A percentile compares a stretch with the other conserved stretches of the same genome.
Evolutionary conservation across 2,888 invertebrate genomes (phyloP).

Genomic region (Drosophila tripunctata): DNA sequence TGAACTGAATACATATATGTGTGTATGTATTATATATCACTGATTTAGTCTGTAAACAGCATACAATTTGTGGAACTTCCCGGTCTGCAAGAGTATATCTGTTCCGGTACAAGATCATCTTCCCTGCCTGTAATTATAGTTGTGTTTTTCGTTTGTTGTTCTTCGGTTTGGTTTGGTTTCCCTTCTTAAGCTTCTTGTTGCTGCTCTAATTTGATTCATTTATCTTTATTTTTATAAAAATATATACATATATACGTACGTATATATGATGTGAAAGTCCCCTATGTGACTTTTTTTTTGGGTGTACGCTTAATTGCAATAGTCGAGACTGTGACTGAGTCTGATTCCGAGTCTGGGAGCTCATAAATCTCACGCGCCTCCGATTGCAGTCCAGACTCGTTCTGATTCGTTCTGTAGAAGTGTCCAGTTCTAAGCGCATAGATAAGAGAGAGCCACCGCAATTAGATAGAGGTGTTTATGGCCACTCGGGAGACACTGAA

Average conservation of each 20-base stretch:
- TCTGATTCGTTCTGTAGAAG: conserved; percentile 17
- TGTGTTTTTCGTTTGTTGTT: background rate
- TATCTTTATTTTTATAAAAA: conserved; percentile 43
- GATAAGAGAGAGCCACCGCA: conserved; percentile 48
- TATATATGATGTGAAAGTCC: conserved; percentile 13
- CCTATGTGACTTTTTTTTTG: conserved; percentile 31
- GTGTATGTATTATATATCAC: too few relatives aligned
- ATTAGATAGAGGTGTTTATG: conserved; percentile 36
- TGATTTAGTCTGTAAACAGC: background rate
- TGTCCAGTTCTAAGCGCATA: conserved; percentile 65
- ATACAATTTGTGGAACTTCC: background rate
- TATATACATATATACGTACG: background rate
- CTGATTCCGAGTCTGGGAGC: conserved; percentile 35
- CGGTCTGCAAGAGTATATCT: background rate
- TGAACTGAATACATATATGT: too few relatives aligned
- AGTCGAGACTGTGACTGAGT: conserved; percentile 26
- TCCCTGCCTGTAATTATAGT: conserved; percentile 14
- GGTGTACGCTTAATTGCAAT: conserved; percentile 52
- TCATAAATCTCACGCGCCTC: conserved; percentile 75
- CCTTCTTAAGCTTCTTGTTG: background rate
- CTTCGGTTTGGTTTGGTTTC: background rate
- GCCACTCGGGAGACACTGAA: conserved; percentile 1
- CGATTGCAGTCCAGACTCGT: conserved; percentile 41
- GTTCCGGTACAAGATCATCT: conserved; percentile 39
- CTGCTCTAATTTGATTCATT: conserved; percentile 64